Evolutionary conservation across 2,113 vertebrate genomes (phyloP).

Genomic region (Neofelis nebulosa): DNA sequence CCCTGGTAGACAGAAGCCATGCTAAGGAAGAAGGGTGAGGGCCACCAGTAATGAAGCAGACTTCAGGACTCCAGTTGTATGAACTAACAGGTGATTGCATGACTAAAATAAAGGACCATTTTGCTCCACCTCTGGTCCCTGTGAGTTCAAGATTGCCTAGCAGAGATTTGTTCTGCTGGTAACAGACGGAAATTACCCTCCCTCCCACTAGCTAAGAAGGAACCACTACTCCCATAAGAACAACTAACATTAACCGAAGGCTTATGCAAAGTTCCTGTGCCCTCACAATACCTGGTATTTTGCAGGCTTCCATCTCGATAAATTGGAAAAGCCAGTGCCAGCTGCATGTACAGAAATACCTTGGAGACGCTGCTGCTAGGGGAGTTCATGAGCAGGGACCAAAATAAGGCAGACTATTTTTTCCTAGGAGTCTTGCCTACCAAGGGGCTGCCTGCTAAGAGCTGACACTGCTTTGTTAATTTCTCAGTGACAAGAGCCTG

Average conservation of each 20-base stretch:
- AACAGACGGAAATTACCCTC: not conserved
- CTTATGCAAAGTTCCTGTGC: not conserved
- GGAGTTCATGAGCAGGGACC: conserved; percentile 47
- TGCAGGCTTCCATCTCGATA: conserved; percentile 46
- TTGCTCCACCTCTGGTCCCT: not conserved
- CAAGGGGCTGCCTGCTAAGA: conserved; percentile 19
- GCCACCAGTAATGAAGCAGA: not conserved
- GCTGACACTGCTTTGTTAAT: conserved; percentile 41
- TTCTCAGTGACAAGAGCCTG: conserved; percentile 42
- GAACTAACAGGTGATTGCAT: not conserved
- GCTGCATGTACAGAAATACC: conserved; percentile 27
- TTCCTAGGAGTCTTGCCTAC: conserved; percentile 30
- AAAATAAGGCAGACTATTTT: conserved; percentile 54
- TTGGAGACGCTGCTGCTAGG: conserved; percentile 33
- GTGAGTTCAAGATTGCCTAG: not conserved
- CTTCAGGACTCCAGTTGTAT: not conserved
- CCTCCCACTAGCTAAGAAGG: not conserved
- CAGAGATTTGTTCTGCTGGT: not conserved
- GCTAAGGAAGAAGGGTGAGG: not conserved
- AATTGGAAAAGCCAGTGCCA: conserved; percentile 41
- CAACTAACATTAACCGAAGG: not conserved
- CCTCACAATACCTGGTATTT: not conserved
- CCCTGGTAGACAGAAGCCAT: not conserved
- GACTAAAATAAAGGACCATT: not conserved
- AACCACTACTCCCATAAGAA: not conserved